Evolutionary conservation across 2,797 vertebrate genomes (phyloP).

Genomic region (Pipistrellus pipistrellus): DNA sequence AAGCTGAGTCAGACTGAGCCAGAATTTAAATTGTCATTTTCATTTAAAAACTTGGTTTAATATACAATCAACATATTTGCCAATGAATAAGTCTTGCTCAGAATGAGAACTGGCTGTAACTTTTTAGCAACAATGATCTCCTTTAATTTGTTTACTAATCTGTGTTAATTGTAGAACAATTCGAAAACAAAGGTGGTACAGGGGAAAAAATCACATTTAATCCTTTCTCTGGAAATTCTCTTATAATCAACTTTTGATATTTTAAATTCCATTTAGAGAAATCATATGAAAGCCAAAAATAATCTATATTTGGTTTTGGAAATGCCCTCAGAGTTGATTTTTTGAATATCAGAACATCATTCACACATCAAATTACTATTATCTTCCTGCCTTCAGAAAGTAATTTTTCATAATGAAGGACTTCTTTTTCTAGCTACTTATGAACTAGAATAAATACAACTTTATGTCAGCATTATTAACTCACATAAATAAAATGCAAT

Average conservation of each 20-base stretch:
- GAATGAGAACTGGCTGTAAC: neutral
- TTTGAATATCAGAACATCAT: constrained; percentile 48
- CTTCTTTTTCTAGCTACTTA: neutral
- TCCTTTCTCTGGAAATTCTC: neutral
- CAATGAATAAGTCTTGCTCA: constrained; percentile 10
- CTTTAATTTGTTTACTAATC: constrained; percentile 45
- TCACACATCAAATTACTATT: constrained; percentile 36
- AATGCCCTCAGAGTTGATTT: neutral
- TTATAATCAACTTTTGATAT: neutral
- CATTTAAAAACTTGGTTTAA: constrained; percentile 49
- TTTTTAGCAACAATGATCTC: neutral
- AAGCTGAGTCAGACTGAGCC: constrained; percentile 44
- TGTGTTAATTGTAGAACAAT: constrained; percentile 29
- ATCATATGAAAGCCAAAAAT: neutral
- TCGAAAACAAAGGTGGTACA: neutral
- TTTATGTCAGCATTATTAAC: constrained; percentile 5
- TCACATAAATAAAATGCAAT: constrained; percentile 3
- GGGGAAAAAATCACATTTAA: neutral
- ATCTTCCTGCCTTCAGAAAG: constrained; percentile 45
- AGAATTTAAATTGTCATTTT: constrained; percentile 67
- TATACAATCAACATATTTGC: neutral
- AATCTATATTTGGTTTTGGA: constrained; percentile 38
- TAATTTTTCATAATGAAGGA: constrained; percentile 54
- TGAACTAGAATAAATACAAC: constrained; percentile 13
- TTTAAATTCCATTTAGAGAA: constrained; percentile 49